These are phyloP conservation scores for Halichoeres trimaculatus DNA, from an alignment of 2,113 vertebrate genomes.

Conservation along the genomic window DNA sequence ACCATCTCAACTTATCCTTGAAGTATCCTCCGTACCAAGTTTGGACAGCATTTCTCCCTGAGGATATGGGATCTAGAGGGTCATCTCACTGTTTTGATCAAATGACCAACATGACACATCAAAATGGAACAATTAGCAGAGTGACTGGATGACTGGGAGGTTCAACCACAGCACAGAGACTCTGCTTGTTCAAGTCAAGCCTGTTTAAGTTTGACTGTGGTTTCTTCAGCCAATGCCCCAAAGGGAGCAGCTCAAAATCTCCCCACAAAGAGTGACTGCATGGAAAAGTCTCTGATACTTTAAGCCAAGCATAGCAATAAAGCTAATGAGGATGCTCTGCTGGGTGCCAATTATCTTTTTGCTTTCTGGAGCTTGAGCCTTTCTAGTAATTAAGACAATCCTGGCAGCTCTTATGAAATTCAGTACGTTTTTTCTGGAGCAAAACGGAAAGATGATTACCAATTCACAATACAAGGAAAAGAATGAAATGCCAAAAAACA, in stretches of 20 bases:
- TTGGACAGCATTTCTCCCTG: no score
- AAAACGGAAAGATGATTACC: slow-evolving; percentile 38
- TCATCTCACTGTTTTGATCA: slow-evolving; percentile 8
- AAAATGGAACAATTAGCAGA: slow-evolving; percentile 14
- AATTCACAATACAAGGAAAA: slow-evolving; percentile 32
- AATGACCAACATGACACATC: slow-evolving; percentile 28
- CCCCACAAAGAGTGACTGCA: slow-evolving; percentile 22
- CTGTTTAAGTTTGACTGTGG: slow-evolving; percentile 35
- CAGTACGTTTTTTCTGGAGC: slow-evolving; percentile 21
- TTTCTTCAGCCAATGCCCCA: slow-evolving; percentile 20
- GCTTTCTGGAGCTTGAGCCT: slow-evolving; percentile 38
- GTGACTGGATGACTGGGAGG: slow-evolving; percentile 13
- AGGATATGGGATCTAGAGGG: no score
- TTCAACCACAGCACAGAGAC: background rate
- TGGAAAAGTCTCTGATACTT: slow-evolving; percentile 15
- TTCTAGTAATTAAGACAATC: slow-evolving; percentile 46
- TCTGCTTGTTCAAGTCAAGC: slow-evolving; percentile 27
- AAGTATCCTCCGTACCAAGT: no score
- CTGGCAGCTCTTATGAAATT: slow-evolving; percentile 15
- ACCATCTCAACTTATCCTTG: no score
- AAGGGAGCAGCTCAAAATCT: slow-evolving; percentile 31
- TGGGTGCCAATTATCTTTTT: slow-evolving; percentile 58
- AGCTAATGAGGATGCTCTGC: slow-evolving; percentile 42
- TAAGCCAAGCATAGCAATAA: slow-evolving; percentile 32
- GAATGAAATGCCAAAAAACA: slow-evolving; percentile 49